phyloP scores from a whole-genome alignment of 1,140 invertebrate species.

The Camponotus floridanus region DNA sequence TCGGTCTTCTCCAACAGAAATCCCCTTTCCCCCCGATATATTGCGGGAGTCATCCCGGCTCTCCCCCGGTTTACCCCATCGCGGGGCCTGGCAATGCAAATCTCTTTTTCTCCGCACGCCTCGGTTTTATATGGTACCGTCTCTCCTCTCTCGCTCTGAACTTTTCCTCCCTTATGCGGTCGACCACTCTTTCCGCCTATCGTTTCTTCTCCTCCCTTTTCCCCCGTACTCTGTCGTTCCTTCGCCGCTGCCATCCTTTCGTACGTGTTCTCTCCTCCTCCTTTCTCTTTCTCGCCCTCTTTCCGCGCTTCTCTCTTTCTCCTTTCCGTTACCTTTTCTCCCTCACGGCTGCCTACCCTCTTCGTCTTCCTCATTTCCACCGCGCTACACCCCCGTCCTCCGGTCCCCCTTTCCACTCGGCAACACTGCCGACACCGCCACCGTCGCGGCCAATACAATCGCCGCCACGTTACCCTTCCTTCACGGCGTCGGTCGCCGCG shows the following conservation, averaged over 20 bases:
- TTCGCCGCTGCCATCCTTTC: conserved; percentile 50
- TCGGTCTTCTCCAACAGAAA: conserved; percentile 71
- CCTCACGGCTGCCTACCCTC: conserved; percentile 54
- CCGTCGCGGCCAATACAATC: conserved; percentile 62
- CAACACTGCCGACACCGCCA: conserved; percentile 68
- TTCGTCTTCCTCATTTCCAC: conserved; percentile 62
- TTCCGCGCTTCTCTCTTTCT: conserved; percentile 55
- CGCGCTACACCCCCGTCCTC: conserved; percentile 44
- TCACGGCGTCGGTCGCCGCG: conserved; percentile 69
- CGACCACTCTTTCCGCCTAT: conserved; percentile 74
- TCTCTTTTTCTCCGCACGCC: conserved; percentile 84
- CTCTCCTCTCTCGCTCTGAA: conserved; percentile 62
- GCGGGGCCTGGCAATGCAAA: conserved; percentile 79
- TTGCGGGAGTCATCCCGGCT: conserved; percentile 46
- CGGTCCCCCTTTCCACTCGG: conserved; percentile 57
- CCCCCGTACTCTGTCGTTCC: conserved; percentile 54
- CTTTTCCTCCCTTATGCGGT: conserved; percentile 71
- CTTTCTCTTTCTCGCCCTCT: conserved; percentile 48
- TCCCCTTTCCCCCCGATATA: conserved; percentile 64
- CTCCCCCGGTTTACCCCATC: conserved; percentile 58
- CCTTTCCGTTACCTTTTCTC: conserved; percentile 55
- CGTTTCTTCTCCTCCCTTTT: conserved; percentile 60
- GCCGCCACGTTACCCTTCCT: conserved; percentile 71
- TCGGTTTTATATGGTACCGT: conserved; percentile 83
- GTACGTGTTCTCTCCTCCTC: conserved; percentile 45